Evolutionary conservation across 1,140 invertebrate species (phyloP), one percentile per base, ranked within the genome.

Genomic region (Caerostris darwini): DNA sequence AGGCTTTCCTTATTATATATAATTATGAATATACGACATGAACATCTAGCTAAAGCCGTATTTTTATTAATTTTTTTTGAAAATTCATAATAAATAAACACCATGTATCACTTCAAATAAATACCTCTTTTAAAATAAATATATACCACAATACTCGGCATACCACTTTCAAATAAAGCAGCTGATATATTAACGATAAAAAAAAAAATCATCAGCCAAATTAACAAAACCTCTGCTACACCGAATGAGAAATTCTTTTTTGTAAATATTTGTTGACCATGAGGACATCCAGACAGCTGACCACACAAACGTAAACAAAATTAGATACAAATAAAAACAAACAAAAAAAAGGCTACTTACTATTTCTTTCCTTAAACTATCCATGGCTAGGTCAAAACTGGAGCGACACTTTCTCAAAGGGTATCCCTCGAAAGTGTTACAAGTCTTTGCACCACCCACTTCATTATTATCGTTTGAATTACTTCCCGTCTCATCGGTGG

Each of bases 351-450:
- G 10, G 17, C 1, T 17, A 94, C 94, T 94, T 90, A 94, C 94
- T 61, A 94, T 94, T 90, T 94, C 94, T 77, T 93, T 90, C n/a
- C 94, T 19, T 3, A 94, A 53, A 17, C 91, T 93, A 53, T 94
- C 86, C 94, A 94, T 94, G 1, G 94, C 94, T 5, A 94, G 4
- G 90, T 94, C 94, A 17, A 94, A 90, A 57, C 90, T 94, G 5
- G 90, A 94, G 17, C 91, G 57, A 61, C 93, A 94, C 88, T 94
- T 94, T 14, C 93, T 94, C 10, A 94, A 50, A 7, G 93, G 93
- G 34, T 58, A 94, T 59, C 77, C 94, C 14, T 69, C 53, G 8
- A n/a, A 81, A 54, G 19, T 69, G n/a, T 81, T 57, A 89, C 86
- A 81, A 83, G 88, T 64, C n/a, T 71, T 87, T 53, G 59, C 3